Percentiles rank a stretch among this genome's conserved stretches.
Evolutionary conservation across 2,113 vertebrate species (phyloP).

Genomic region (Seriola dumerili): DNA sequence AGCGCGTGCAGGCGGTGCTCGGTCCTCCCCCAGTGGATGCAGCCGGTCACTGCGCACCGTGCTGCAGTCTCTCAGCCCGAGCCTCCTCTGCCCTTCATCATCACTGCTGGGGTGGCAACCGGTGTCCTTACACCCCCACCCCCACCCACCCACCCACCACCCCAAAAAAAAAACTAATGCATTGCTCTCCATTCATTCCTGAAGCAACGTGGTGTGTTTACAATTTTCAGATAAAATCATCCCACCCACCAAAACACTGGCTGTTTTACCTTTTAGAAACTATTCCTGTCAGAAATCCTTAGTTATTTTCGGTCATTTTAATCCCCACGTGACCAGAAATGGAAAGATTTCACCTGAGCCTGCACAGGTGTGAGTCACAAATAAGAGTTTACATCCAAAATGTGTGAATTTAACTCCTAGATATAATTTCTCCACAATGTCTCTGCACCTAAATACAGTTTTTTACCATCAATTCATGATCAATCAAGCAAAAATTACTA

Average conservation of each 20-base stretch:
- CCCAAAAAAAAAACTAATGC: neutral
- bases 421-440: too few relatives aligned
- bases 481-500: too few relatives aligned
- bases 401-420: neutral
- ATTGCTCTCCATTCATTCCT: neutral
- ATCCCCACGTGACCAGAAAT: neutral
- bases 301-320: neutral
- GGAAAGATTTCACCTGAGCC: neutral
- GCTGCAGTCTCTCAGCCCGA: constrained; percentile 77
- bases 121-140: constrained; percentile 2
- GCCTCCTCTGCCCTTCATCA: constrained; percentile 55
- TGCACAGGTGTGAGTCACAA: neutral
- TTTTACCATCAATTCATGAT: too few relatives aligned
- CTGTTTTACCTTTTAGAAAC: neutral
- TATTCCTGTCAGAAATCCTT: neutral
- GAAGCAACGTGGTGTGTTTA: neutral
- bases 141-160: too few relatives aligned
- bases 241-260: neutral
- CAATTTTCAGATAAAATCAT: neutral
- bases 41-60: constrained; percentile 78
- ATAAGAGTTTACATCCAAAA: neutral
- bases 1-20: constrained; percentile 80
- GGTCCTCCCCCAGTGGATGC: constrained; percentile 84
- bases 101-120: constrained; percentile 46
- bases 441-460: neutral